Percentiles rank a stretch among this genome's conserved stretches.
These are phyloP conservation scores for Dasypogon diadema DNA, from an alignment of 2,888 invertebrate genomes.

Conservation along the genomic window DNA sequence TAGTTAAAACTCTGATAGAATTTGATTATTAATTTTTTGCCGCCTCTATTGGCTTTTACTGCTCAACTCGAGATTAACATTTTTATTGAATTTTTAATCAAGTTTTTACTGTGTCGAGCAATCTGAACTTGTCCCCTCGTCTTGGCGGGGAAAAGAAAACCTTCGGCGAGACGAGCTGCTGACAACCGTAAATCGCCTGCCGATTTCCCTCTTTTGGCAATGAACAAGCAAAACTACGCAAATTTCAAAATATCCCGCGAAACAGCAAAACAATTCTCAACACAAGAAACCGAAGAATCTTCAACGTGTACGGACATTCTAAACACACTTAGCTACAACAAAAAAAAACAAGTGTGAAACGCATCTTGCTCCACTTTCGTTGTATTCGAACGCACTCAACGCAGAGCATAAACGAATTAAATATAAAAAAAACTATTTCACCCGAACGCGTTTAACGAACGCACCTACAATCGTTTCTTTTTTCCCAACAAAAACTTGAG, in stretches of 20 bases:
- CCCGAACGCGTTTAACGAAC: slow-evolving; percentile 4
- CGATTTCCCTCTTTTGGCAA: neutral
- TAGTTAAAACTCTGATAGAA: slow-evolving; percentile 22
- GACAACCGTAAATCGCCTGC: neutral
- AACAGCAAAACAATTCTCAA: neutral
- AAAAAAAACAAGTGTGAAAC: neutral
- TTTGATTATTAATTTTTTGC: slow-evolving; percentile 38
- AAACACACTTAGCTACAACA: slow-evolving; percentile 1
- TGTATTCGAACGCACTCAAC: neutral
- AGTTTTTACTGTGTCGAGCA: no score
- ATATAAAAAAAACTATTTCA: neutral
- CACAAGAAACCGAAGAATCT: no score
- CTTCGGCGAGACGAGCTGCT: neutral
- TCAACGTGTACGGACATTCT: neutral
- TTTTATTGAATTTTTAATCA: slow-evolving; percentile 19
- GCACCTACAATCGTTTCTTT: neutral
- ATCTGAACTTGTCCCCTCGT: neutral
- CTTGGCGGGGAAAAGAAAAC: no score
- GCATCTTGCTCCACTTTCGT: neutral
- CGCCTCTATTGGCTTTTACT: slow-evolving; percentile 22
- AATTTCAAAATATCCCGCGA: no score
- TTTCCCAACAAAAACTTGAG: neutral
- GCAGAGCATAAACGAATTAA: neutral
- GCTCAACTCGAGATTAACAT: slow-evolving; percentile 3
- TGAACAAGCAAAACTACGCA: neutral